Evolutionary conservation across 2,797 vertebrate genomes (phyloP), one percentile per base, ranked within the genome.

Genomic region (Melanotaenia parkinsoni): DNA sequence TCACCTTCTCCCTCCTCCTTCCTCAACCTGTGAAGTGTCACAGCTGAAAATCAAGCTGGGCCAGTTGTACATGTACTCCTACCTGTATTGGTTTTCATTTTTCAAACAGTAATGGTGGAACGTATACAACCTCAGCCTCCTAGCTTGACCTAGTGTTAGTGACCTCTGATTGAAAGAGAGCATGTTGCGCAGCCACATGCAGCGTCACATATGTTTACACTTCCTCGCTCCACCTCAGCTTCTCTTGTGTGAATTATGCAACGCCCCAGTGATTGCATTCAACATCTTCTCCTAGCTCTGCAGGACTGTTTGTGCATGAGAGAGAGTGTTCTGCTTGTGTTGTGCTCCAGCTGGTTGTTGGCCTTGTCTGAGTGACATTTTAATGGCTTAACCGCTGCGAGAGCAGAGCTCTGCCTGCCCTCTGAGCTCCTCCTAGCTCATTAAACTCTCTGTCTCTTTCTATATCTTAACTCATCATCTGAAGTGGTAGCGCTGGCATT

Each of bases 341-440:
- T 70, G 83, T 61, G 74, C 83, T 88, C 78, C 83, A 81, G 88
- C 89, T 89, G 87, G 84, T 88, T 79, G 74, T 68, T 58, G 86
- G 80, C 72, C 87, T 85, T 74, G 81, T 91, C 72, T 84, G 74
- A 70, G 83, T 89, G 89, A 90, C 88, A 85, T 86, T 90, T 90
- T 91, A 90, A 89, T 91, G 87, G 87, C 77, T 87, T 83, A 76
- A 81, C 82, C 66, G 82, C 84, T 87, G 81, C 9, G 75, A 79
- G 81, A 87, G 81, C 86, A 88, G 67, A 79, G 75, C 75, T 43
- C 77, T 70, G 74, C 71, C 73, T 83, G 72, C 84, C 80, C 86
- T 85, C 69, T 82, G 72, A 80, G 76, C 71, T 69, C 78, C 73
- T 82, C 84, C 51, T 51, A 84, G 74, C 85, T 89, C 83, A 80